Evolutionary conservation across 2,113 vertebrate species (phyloP), one percentile per base, ranked within the genome.

Genomic region (Poecile atricapillus): DNA sequence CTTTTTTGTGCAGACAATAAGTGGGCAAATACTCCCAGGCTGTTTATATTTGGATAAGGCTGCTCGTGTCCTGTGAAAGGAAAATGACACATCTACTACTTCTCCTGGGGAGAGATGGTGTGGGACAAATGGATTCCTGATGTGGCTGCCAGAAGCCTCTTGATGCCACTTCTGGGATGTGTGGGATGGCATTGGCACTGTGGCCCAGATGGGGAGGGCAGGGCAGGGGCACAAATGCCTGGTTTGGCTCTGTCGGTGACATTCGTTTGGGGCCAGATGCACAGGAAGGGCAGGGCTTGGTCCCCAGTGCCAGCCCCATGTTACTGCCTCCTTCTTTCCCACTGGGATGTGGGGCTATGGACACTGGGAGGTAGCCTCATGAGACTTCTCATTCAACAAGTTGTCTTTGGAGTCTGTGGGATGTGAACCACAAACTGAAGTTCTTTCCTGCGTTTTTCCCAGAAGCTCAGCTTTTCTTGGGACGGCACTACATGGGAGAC

Each of bases 1-100:
- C 81, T 82, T 90, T 86, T 89, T 82, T 33, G 23, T 81, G 22
- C 68, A 95, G 91, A 97, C 94, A 97, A 96, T 96, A 93, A 96
- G 84, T 23, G 69, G 22, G 87, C 82, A 87, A 83, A 85, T 95
- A 94, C 58, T 94, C 81, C 55, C 87, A 92, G 91, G 55, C 60
- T 91, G 95, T 96, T 97, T 96, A 95, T 96, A 64, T 96, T 96
- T 94, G 92, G 92, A 93, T 93, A 94, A 95, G 93, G 60, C 90
- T 4, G 46, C 43, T 93, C 20, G 10, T 5, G 81, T 97, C 96
- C 96, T 96, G 95, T 94, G 87, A 95, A 96, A 96, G 96, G 95
- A 97, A 97, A 97, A 96, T 94, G 95, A 96, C 95, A 95, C 95
- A 96, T 93, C 78, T 90, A 23, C 69, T 81, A 8, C 76, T 87